Evolutionary conservation across 2,113 vertebrate genomes (phyloP).

Genomic region (Hydropotes inermis): DNA sequence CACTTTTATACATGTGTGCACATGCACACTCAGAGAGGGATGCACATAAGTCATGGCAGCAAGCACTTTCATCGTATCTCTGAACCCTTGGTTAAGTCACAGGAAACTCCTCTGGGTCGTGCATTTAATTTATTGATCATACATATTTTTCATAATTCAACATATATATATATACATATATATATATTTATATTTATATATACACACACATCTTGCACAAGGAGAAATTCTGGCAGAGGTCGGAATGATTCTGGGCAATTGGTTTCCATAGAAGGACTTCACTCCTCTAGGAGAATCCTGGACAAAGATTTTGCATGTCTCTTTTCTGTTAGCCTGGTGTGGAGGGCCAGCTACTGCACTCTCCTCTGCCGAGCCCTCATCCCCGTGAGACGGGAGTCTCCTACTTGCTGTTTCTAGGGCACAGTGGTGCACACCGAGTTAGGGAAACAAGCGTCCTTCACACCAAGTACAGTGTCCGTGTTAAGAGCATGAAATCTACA

Average conservation of each 20-base stretch:
- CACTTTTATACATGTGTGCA: background rate
- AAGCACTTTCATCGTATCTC: background rate
- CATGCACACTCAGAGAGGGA: background rate
- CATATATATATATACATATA: background rate
- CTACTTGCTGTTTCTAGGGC: background rate
- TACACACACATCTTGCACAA: background rate
- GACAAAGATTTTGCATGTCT: background rate
- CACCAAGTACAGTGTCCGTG: fast-evolving
- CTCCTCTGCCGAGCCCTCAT: background rate
- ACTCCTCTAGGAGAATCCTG: background rate
- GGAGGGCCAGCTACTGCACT: background rate
- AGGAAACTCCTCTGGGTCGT: background rate
- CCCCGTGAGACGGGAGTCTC: background rate
- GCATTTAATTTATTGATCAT: background rate
- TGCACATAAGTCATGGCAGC: background rate
- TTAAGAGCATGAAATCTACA: background rate
- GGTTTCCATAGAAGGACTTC: background rate
- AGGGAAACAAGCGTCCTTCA: background rate
- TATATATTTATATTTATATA: too few species aligned
- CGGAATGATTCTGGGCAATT: too few species aligned
- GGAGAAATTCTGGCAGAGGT: background rate
- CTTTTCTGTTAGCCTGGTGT: background rate
- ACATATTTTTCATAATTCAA: background rate
- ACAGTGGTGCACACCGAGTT: fast-evolving
- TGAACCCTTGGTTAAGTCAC: background rate